phyloP scores from a whole-genome alignment of 2,797 vertebrate species.

The Galaxias olidus region DNA sequence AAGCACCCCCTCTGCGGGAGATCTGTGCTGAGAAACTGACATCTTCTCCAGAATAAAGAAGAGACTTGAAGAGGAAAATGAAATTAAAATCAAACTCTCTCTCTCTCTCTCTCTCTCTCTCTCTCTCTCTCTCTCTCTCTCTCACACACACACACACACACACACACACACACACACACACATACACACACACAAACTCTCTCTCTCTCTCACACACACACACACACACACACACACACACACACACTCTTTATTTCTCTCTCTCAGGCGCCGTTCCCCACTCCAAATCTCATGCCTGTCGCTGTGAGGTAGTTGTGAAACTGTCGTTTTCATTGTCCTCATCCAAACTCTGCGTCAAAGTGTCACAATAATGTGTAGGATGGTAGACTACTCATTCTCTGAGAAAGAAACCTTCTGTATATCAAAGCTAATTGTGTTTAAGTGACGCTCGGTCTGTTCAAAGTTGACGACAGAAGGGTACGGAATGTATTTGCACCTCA shows the following conservation, averaged over 20 bases:
- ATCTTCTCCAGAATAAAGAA: slow-evolving; percentile 22
- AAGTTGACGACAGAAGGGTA: slow-evolving; percentile 2
- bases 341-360: neutral
- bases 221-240: no score
- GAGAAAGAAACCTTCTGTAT: no score
- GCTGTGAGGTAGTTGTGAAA: neutral
- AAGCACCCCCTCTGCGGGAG: slow-evolving; percentile 52
- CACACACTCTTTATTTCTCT: neutral
- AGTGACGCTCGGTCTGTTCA: slow-evolving; percentile 4
- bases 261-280: no score
- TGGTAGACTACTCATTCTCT: neutral
- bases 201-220: no score
- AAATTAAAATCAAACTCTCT: slow-evolving; percentile 20
- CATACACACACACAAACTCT: no score
- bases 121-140: neutral
- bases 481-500: slow-evolving; percentile 25
- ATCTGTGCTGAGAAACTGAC: slow-evolving; percentile 48
- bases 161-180: no score
- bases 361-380: neutral
- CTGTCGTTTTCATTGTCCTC: slow-evolving; percentile 10
- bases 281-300: neutral
- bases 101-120: neutral
- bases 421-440: neutral
- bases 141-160: no score
- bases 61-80: slow-evolving; percentile 3